Evolutionary conservation across 2,797 vertebrate species (phyloP), one percentile per base, ranked within the genome.

Genomic region (Arvicola amphibius): DNA sequence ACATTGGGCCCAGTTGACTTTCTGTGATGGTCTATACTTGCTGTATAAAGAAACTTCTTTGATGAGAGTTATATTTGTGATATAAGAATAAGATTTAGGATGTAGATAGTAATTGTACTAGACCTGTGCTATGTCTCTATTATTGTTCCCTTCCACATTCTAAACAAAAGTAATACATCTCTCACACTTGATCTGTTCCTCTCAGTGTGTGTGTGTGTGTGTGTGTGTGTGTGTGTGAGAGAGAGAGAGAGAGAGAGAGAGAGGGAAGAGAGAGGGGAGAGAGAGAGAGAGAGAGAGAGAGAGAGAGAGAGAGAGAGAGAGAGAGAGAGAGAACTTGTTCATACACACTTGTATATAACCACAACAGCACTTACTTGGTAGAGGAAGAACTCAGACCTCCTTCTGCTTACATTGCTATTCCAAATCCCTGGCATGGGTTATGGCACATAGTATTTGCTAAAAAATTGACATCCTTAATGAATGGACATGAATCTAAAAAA

Each of bases 381-480:
- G 51, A 69, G 48, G 4, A 67, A 37, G 23, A 53, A 27, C 83
- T 67, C 23, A n/a, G 40, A 6, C 46, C 11, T 48, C 32, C 21
- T 88, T n/a, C 25, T 77, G 23, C 27, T 4, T 53, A 29, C 1
- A 56, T 48, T 9, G 6, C 37, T 88, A 53, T 83, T 86, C 32
- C n/a, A 87, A 88, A 86, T 53, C 93, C 67, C 40, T 92, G 40
- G 21, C 59, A 80, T 14, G 23, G 67, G 21, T 51, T 88, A 61
- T 59, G 53, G 21, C 16, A 91, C 43, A 84, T 0, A 46, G 10
- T 69, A 67, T 23, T 76, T 96, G 48, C 56, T 95, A 61, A 81
- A 94, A 5, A 96, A 96, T 80, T 87, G 74, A 81, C 27, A 34
- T 29, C 94, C n/a, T 87, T 74, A 86, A 63, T 61, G 43, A 85